phyloP scores from a whole-genome alignment of 2,888 invertebrate genomes.

The Drosophila paracracens region DNA sequence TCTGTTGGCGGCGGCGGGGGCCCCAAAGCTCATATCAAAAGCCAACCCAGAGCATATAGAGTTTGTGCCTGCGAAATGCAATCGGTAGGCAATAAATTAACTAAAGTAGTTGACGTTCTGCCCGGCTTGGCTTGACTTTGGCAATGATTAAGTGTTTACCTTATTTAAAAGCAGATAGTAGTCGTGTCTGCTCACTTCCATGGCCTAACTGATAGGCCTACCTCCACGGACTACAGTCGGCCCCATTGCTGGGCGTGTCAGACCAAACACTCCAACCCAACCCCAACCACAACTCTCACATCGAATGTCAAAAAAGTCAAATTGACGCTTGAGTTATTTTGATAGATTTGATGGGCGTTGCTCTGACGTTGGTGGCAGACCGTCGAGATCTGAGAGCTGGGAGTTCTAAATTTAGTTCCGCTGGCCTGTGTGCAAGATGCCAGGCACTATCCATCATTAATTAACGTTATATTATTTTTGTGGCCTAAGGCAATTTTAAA shows the following conservation, averaged over 20 bases:
- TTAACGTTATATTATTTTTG: constrained; percentile 37
- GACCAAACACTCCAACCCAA: background rate
- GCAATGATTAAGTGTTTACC: constrained; percentile 71
- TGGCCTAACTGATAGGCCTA: constrained; percentile 49
- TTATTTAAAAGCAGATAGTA: constrained; percentile 48
- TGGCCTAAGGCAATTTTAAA: constrained; percentile 13
- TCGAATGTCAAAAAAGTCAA: constrained; percentile 66
- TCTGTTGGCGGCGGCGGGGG: constrained; percentile 18
- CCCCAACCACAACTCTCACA: background rate
- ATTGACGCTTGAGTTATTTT: constrained; percentile 79
- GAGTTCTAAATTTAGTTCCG: constrained; percentile 55
- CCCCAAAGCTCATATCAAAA: constrained; percentile 43
- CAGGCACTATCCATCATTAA: constrained; percentile 52
- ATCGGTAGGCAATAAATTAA: constrained; percentile 80
- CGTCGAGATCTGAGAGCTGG: background rate
- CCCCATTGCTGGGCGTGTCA: constrained; percentile 39
- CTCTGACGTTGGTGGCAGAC: constrained; percentile 15
- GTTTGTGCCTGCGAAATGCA: constrained; percentile 48
- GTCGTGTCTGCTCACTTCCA: constrained; percentile 10
- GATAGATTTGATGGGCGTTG: constrained; percentile 77
- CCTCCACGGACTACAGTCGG: background rate
- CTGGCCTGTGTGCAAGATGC: constrained; percentile 2
- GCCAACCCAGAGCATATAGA: constrained; percentile 1
- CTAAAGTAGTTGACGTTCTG: constrained; percentile 72
- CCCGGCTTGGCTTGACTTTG: constrained; percentile 65